phyloP scores from a whole-genome alignment of 2,797 vertebrate species.

The Pseudomugil tenellus region DNA sequence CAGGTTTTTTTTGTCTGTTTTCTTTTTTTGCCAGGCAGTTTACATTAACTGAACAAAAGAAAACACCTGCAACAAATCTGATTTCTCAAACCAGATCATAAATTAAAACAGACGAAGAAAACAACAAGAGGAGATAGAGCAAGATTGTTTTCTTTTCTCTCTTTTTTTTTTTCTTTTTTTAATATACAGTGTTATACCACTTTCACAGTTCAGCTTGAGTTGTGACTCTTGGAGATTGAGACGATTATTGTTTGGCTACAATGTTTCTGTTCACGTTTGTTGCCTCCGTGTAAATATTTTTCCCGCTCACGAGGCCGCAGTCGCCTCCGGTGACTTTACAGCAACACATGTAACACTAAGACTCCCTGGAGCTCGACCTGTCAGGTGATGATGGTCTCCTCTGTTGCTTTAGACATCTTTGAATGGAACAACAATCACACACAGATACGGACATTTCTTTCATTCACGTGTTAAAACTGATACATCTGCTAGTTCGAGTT shows the following conservation, averaged over 20 bases:
- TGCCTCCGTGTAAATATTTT: conserved; percentile 73
- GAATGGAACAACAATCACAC: conserved; percentile 70
- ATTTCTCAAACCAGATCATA: conserved; percentile 99
- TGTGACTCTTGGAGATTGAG: conserved; percentile 98
- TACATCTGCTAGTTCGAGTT: conserved; percentile 67
- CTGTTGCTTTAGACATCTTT: conserved; percentile 73
- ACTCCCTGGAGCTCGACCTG: conserved; percentile 85
- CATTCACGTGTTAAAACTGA: conserved; percentile 68
- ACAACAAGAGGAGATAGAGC: conserved; percentile 87
- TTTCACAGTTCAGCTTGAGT: conserved; percentile 99
- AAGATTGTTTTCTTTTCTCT: conserved; percentile 84
- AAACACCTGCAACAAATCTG: conserved; percentile 95
- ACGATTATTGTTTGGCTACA: conserved; percentile 88
- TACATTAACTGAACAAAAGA: conserved; percentile 96
- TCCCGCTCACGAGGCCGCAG: conserved; percentile 75
- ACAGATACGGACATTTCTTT: conserved; percentile 74
- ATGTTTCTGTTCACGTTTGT: conserved; percentile 78
- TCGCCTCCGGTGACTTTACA: conserved; percentile 79
- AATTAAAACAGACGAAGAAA: conserved; percentile 90
- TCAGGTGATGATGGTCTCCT: conserved; percentile 77
- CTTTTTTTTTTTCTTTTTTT: conserved; percentile 75
- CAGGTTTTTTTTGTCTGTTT: conserved; percentile 92
- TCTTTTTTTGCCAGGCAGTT: conserved; percentile 98
- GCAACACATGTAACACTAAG: conserved; percentile 88
- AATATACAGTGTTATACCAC: conserved; percentile 99